These are phyloP conservation scores for Panagrolaimus sp. DNA, from an alignment of 1,140 invertebrate species.

Conservation along the genomic window DNA sequence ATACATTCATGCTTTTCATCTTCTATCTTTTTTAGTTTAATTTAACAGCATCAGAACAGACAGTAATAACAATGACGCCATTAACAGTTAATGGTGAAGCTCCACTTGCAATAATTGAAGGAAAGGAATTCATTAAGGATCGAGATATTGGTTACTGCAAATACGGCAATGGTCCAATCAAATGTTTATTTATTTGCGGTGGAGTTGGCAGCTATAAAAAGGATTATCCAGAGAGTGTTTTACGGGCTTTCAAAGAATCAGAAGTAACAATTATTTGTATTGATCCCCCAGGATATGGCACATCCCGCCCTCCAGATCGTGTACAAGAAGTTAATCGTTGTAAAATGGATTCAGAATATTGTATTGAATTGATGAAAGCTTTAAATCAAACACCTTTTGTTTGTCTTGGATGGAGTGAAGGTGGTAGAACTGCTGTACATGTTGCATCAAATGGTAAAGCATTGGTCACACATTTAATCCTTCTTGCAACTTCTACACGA, in stretches of 20 bases:
- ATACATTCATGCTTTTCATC: too few species aligned
- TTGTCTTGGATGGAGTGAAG: conserved; percentile 54
- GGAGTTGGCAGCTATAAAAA: conserved; percentile 57
- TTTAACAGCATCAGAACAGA: too few species aligned
- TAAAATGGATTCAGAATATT: conserved; percentile 50
- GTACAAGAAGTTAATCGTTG: conserved; percentile 53
- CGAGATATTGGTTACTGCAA: conserved; percentile 36
- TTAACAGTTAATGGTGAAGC: conserved; percentile 22
- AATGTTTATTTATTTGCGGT: conserved; percentile 54
- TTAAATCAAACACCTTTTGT: conserved; percentile 48
- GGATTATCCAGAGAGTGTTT: conserved; percentile 47
- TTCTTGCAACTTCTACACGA: conserved; percentile 51
- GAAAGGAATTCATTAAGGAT: conserved; percentile 31
- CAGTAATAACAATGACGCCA: too few species aligned
- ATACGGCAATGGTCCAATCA: conserved; percentile 50
- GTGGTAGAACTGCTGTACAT: conserved; percentile 54
- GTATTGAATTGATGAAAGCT: conserved; percentile 44
- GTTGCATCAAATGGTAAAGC: conserved; percentile 42
- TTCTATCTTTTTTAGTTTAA: too few species aligned
- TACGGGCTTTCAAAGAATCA: conserved; percentile 48
- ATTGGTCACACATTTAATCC: conserved; percentile 39
- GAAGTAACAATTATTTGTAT: conserved; percentile 50
- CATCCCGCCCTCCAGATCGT: conserved; percentile 52
- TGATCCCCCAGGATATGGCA: conserved; percentile 55
- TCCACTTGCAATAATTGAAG: conserved; percentile 30